phyloP scores from a whole-genome alignment of 2,888 invertebrate species.

The Serripes groenlandicus region DNA sequence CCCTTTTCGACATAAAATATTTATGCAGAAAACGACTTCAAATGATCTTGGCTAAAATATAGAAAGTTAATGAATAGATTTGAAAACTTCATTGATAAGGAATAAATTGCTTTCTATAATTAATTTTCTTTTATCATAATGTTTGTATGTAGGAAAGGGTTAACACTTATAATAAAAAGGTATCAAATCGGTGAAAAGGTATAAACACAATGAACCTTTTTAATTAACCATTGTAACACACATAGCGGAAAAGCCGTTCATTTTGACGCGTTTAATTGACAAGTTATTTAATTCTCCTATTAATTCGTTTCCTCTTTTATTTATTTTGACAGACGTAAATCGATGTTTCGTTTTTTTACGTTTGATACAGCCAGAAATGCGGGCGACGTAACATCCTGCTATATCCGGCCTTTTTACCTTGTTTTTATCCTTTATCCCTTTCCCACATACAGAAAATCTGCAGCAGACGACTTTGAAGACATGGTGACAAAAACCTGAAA shows the following conservation, averaged over 20 bases:
- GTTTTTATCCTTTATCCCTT: not conserved
- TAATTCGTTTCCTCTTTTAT: not conserved
- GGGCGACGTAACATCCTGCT: not conserved
- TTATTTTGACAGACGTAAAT: not conserved
- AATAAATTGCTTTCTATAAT: too few relatives aligned
- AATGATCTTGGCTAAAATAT: too few relatives aligned
- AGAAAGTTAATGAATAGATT: too few relatives aligned
- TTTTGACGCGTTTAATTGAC: slow-evolving; percentile 8
- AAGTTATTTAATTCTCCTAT: slow-evolving; percentile 18
- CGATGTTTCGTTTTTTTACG: not conserved
- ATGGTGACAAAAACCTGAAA: too few relatives aligned
- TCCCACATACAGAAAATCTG: not conserved
- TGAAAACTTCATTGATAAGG: too few relatives aligned
- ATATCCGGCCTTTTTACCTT: not conserved
- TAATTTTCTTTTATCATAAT: too few relatives aligned
- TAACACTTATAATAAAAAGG: too few relatives aligned
- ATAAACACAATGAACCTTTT: not conserved
- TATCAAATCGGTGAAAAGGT: too few relatives aligned
- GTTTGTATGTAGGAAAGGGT: too few relatives aligned
- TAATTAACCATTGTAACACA: not conserved
- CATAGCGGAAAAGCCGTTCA: not conserved
- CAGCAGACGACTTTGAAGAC: too few relatives aligned
- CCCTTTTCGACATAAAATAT: too few relatives aligned
- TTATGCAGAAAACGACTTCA: too few relatives aligned
- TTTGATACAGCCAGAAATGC: not conserved